Evolutionary conservation across 2,888 invertebrate species (phyloP).

Genomic region (Oxytorus armatus): DNA sequence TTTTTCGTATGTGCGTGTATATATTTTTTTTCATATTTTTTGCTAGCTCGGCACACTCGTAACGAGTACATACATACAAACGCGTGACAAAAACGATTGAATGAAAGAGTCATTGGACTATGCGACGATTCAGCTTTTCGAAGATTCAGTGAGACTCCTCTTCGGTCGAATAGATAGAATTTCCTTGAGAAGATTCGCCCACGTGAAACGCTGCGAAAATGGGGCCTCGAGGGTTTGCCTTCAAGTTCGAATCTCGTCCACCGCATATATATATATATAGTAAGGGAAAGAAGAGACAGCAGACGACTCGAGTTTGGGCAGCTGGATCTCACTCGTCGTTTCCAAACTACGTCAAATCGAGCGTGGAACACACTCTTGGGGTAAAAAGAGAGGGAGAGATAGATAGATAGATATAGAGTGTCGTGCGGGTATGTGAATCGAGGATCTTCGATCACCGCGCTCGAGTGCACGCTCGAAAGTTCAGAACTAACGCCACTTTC

Average conservation of each 20-base stretch:
- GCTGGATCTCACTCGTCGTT: constrained; percentile 36
- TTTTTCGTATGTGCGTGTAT: not conserved
- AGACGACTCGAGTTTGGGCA: constrained; percentile 44
- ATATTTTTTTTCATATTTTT: constrained; percentile 17
- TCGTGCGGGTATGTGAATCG: constrained; percentile 64
- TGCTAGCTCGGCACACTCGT: constrained; percentile 1
- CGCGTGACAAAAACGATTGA: constrained; percentile 21
- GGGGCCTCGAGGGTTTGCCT: constrained; percentile 39
- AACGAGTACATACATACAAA: constrained; percentile 16
- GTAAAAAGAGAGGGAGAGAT: constrained; percentile 14
- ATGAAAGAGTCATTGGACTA: constrained; percentile 14
- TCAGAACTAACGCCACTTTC: constrained; percentile 66
- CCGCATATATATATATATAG: constrained; percentile 22
- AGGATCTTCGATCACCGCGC: constrained; percentile 69
- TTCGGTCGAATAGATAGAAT: constrained; percentile 41
- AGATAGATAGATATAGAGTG: too few species aligned
- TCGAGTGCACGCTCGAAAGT: constrained; percentile 66
- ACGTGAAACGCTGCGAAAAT: constrained; percentile 23
- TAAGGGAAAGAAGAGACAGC: constrained; percentile 44
- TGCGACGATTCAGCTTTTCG: constrained; percentile 24
- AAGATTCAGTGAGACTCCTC: constrained; percentile 44
- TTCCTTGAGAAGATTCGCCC: constrained; percentile 41
- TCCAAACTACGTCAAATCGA: constrained; percentile 62
- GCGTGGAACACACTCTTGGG: constrained; percentile 54
- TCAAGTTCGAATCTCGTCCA: constrained; percentile 47